These are phyloP conservation scores for Galerucella calmariensis DNA, from an alignment of 2,888 invertebrate species.

Conservation along the genomic window DNA sequence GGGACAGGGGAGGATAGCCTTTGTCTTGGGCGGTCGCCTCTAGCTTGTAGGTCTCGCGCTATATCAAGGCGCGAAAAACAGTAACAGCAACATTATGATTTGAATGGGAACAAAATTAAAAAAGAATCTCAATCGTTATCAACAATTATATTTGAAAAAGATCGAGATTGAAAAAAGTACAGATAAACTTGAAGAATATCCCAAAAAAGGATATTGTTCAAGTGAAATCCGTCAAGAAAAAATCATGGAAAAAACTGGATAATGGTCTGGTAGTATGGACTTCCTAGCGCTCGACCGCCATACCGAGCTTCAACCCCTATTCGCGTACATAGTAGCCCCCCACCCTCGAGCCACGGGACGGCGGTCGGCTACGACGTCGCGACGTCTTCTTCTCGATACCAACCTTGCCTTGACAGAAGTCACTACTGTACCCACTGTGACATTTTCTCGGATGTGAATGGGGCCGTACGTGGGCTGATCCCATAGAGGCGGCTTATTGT, in stretches of 20 bases:
- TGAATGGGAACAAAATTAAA: conserved; percentile 34
- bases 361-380: conserved; percentile 42
- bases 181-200: background rate
- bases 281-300: conserved; percentile 49
- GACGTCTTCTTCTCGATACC: conserved; percentile 70
- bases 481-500: conserved; percentile 98
- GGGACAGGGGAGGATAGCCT: conserved; percentile 93
- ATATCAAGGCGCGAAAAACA: conserved; percentile 43
- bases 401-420: conserved; percentile 98
- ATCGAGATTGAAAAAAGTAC: conserved; percentile 9
- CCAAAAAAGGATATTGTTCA: background rate
- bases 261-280: conserved; percentile 50
- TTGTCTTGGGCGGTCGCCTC: conserved; percentile 98
- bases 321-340: conserved; percentile 50
- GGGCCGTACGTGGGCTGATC: conserved; percentile 95
- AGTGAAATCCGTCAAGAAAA: conserved; percentile 20
- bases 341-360: conserved; percentile 51
- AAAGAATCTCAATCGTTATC: conserved; percentile 16
- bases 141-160: background rate
- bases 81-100: conserved; percentile 46
- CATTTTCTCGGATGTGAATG: conserved; percentile 98
- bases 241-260: conserved; percentile 43
- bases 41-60: conserved; percentile 98
- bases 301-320: conserved; percentile 57
- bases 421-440: conserved; percentile 98